phyloP scores from a whole-genome alignment of 1,140 invertebrate genomes.

The Zaprionus nigranus region DNA sequence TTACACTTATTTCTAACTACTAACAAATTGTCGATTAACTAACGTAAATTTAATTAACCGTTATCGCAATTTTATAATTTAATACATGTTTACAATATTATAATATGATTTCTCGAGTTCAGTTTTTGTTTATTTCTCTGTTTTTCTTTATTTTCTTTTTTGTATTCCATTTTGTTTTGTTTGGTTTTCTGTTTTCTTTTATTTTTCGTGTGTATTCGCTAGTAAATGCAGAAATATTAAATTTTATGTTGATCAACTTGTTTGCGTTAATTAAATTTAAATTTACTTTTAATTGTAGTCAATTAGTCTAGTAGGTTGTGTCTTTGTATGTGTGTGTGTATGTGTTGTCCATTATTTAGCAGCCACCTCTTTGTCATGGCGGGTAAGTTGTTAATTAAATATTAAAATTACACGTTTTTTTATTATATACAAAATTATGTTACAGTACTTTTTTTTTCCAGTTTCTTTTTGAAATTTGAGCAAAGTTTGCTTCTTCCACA shows the following conservation, averaged over 20 bases:
- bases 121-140: slow-evolving; percentile 18
- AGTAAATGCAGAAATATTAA: slow-evolving; percentile 83
- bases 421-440: slow-evolving; percentile 79
- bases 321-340: slow-evolving; percentile 28
- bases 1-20: slow-evolving; percentile 72
- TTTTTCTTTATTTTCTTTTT: slow-evolving; percentile 12
- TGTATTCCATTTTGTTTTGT: slow-evolving; percentile 34
- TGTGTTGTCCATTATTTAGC: slow-evolving; percentile 31
- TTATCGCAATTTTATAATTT: slow-evolving; percentile 44
- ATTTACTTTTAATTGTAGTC: slow-evolving; percentile 66
- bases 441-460: slow-evolving; percentile 49
- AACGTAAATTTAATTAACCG: slow-evolving; percentile 77
- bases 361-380: slow-evolving; percentile 1
- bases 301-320: slow-evolving; percentile 73
- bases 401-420: slow-evolving; percentile 69
- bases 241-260: slow-evolving; percentile 68
- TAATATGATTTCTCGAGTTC: slow-evolving; percentile 34
- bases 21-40: slow-evolving; percentile 82
- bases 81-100: slow-evolving; percentile 66
- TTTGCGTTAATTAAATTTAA: slow-evolving; percentile 51
- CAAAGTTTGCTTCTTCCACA: slow-evolving; percentile 50
- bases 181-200: slow-evolving; percentile 10
- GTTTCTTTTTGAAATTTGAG: slow-evolving; percentile 65
- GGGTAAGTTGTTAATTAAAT: slow-evolving; percentile 29
- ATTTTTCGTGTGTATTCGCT: slow-evolving; percentile 60